phyloP scores from a whole-genome alignment of 2,113 vertebrate species.

The Alectura lathami region DNA sequence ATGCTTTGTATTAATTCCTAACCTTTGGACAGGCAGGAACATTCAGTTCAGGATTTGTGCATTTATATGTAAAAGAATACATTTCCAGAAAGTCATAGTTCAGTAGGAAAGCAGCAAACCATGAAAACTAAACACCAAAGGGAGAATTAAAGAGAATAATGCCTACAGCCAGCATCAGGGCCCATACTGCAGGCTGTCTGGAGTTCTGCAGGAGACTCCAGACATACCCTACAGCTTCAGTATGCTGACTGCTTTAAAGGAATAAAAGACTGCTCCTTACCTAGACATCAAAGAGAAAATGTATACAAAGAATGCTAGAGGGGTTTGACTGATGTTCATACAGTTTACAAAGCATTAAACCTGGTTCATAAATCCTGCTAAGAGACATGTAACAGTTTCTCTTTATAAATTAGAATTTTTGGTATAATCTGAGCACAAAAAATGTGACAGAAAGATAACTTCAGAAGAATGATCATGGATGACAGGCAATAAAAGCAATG shows the following conservation, averaged over 20 bases:
- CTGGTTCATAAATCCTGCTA: not conserved
- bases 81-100: not conserved
- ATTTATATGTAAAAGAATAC: not conserved
- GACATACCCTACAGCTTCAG: not conserved
- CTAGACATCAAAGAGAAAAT: not conserved
- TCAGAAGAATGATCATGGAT: not conserved
- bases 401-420: not conserved
- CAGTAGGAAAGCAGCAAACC: not conserved
- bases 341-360: not conserved
- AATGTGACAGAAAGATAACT: not conserved
- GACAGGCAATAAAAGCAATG: not conserved
- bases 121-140: not conserved
- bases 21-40: not conserved
- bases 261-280: not conserved
- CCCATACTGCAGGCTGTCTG: not conserved
- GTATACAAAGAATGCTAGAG: not conserved
- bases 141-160: not conserved
- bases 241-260: not conserved
- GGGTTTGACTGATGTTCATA: not conserved
- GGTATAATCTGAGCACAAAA: not conserved
- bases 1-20: not conserved
- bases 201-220: not conserved
- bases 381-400: not conserved
- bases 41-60: not conserved
- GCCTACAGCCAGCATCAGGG: not conserved